phyloP scores from a whole-genome alignment of 2,113 vertebrate genomes.

The Triplophysa siluroides region DNA sequence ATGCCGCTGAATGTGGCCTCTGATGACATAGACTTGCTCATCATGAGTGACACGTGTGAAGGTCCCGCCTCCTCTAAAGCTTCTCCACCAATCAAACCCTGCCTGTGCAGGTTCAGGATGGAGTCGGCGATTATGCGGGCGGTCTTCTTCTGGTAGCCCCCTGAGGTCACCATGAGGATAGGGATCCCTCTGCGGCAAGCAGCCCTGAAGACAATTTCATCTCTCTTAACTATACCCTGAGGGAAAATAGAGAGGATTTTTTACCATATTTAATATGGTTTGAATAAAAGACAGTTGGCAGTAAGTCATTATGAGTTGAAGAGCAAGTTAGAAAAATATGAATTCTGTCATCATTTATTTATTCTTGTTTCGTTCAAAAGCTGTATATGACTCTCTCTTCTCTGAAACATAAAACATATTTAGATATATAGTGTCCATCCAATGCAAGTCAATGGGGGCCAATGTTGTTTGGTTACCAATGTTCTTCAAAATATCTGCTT shows the following conservation, averaged over 20 bases:
- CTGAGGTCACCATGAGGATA: constrained; percentile 93
- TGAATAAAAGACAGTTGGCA: not conserved
- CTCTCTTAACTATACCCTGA: constrained; percentile 89
- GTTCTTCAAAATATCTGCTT: too few species aligned
- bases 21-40: constrained; percentile 57
- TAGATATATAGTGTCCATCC: not conserved
- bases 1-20: constrained; percentile 55
- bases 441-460: not conserved
- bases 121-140: constrained; percentile 95
- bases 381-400: too few species aligned
- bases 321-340: too few species aligned
- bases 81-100: constrained; percentile 78
- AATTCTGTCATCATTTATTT: too few species aligned
- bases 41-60: constrained; percentile 63
- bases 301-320: too few species aligned
- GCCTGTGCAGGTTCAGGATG: constrained; percentile 85
- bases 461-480: too few species aligned
- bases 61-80: constrained; percentile 56
- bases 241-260: not conserved
- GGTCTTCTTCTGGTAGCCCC: constrained; percentile 93
- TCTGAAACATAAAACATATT: too few species aligned
- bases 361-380: too few species aligned
- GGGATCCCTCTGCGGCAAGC: constrained; percentile 79
- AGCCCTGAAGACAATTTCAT: constrained; percentile 86
- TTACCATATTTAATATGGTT: not conserved